These are phyloP conservation scores for Sycophila sp. DNA, from an alignment of 1,140 invertebrate genomes.

Conservation along the genomic window DNA sequence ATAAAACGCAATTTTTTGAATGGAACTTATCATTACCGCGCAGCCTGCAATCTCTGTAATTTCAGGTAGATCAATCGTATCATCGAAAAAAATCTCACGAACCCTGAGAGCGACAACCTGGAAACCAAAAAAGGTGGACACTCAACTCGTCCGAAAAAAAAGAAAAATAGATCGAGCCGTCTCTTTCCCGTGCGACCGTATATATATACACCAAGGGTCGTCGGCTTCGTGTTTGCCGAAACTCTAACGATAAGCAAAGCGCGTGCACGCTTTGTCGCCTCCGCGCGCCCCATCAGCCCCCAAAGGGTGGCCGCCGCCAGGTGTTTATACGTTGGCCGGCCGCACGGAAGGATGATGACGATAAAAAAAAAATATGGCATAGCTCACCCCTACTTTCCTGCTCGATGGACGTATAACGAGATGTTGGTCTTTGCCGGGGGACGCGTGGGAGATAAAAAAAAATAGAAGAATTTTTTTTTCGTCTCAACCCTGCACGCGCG, in stretches of 20 bases:
- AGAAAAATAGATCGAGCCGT: slow-evolving; percentile 40
- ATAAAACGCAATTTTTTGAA: too few relatives aligned
- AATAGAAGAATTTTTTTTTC: too few relatives aligned
- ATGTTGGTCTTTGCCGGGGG: too few relatives aligned
- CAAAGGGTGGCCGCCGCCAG: slow-evolving; percentile 27
- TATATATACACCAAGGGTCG: too few relatives aligned
- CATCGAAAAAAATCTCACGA: not conserved
- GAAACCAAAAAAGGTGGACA: too few relatives aligned
- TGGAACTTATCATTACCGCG: too few relatives aligned
- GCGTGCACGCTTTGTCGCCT: slow-evolving; percentile 22
- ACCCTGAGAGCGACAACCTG: not conserved
- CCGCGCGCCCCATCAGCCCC: not conserved
- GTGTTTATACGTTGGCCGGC: slow-evolving; percentile 13
- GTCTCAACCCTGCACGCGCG: too few relatives aligned
- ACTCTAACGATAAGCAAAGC: slow-evolving; percentile 26
- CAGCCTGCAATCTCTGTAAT: too few relatives aligned
- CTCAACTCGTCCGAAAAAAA: slow-evolving; percentile 40
- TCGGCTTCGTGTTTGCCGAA: not conserved
- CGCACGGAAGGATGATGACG: not conserved
- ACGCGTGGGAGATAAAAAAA: too few relatives aligned
- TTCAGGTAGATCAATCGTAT: too few relatives aligned
- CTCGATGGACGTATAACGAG: too few relatives aligned
- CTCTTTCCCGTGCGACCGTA: not conserved
- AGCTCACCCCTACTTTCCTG: too few relatives aligned
- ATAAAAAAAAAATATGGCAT: slow-evolving; percentile 23